Percentiles rank a stretch among this genome's conserved stretches.
These are phyloP conservation scores for Brachyhypopomus occidentalis DNA, from an alignment of 2,113 vertebrate genomes.

Conservation along the genomic window DNA sequence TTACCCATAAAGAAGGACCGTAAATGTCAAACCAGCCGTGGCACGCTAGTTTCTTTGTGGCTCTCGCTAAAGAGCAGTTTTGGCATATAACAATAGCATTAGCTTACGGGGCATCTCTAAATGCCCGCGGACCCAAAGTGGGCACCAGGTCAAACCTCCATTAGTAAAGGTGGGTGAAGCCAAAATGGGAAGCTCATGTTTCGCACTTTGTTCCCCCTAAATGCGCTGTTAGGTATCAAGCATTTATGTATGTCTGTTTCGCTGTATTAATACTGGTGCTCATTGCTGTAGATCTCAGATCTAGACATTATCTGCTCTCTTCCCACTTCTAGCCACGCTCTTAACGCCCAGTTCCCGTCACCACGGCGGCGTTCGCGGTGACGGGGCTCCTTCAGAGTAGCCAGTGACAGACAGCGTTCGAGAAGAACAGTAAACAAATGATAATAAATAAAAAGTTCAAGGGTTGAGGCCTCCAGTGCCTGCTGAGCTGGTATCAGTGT, in stretches of 20 bases:
- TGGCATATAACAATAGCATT: constrained; percentile 19
- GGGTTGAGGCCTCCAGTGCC: constrained; percentile 78
- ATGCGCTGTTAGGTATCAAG: not conserved
- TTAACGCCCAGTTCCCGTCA: no score
- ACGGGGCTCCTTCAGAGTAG: no score
- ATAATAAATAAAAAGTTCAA: not conserved
- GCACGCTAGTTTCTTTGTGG: not conserved
- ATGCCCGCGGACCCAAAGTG: not conserved
- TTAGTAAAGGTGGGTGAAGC: constrained; percentile 7
- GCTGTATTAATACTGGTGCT: not conserved
- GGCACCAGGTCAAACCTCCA: constrained; percentile 17
- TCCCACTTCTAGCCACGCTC: no score
- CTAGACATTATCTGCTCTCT: no score
- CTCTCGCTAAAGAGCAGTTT: constrained; percentile 20
- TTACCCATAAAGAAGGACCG: not conserved
- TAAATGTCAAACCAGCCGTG: constrained; percentile 32
- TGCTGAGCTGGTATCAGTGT: constrained; percentile 86
- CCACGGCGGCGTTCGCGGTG: no score
- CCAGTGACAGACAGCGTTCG: no score
- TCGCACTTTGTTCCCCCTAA: not conserved
- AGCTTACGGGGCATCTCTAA: constrained; percentile 3
- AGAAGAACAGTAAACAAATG: no score
- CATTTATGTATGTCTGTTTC: not conserved
- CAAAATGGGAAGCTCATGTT: not conserved
- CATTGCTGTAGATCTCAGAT: no score